Base-by-base conservation (phyloP, 2,888 invertebrate species). In the Eupsilia transversa region DNA sequence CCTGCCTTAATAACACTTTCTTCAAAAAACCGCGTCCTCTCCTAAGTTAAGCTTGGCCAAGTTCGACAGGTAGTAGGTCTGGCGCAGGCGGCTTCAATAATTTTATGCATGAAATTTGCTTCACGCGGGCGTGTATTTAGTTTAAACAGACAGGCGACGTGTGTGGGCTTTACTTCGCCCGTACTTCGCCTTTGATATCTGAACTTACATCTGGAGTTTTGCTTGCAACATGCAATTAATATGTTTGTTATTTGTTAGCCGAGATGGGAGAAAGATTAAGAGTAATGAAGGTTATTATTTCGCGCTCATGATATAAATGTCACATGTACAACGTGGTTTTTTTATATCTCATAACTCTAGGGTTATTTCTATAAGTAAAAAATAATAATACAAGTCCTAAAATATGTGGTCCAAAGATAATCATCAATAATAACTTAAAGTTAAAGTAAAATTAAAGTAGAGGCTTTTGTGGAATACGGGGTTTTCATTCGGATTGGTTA, bases 101-200 rank as follows among this genome's bases (percentile, higher is more conserved):
- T 95, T 94, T 94, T 94, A 95, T 95, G 95, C 95, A 95, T 95
- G 95, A 94, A 95, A 93, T 93, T 95, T 91, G 91, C 92, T 90
- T 91, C 89, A 87, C 89, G 87, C 89, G 82, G 83, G 88, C 89
- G 86, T 92, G 92, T 93, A 93, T 94, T 94, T 93, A 92, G 92
- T 91, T 89, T 90, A 89, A 91, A 90, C 89, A 90, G 90, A 87
- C 90, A 89, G 80, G 86, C 87, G 82, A 88, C 77, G 86, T 85
- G 84, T 88, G 85, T 83, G 74, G 72, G 71, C 78, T 87, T 83
- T 85, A 84, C 83, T 87, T 79, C 79, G 76, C 75, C 84, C 84
- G 73, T 82, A 86, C 72, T 77, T 67, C 74, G 79, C 72, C 83
- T 80, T 79, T 84, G 81, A 87, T 88, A 83, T 88, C 80, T 85